Conservation (phyloP, 2,888 invertebrate species). For the Portevinia maculata region DNA sequence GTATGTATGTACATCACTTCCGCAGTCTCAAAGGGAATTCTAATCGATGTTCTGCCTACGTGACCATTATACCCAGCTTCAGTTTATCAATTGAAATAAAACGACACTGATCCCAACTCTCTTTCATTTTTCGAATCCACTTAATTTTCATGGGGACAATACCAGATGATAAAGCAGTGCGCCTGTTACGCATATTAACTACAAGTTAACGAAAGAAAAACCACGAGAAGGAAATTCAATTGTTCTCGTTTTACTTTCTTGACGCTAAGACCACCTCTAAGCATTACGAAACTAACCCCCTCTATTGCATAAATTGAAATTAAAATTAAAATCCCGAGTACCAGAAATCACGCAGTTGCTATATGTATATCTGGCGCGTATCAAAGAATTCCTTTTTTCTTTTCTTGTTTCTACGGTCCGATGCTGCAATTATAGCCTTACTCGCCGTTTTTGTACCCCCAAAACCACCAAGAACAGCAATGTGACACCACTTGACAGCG, state of each 20-base stretch:
- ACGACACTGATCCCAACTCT: not conserved
- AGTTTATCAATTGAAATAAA: not conserved
- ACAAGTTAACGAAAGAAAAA: not conserved
- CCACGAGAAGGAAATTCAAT: not conserved
- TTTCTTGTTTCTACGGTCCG: slow-evolving; percentile 11
- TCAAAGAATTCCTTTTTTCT: slow-evolving; percentile 17
- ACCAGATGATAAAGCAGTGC: not conserved
- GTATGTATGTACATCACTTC: too few species aligned
- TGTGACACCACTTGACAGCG: slow-evolving; percentile 63
- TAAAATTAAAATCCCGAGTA: slow-evolving; percentile 68
- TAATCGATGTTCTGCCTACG: not conserved
- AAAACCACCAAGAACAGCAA: slow-evolving; percentile 30
- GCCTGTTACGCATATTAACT: slow-evolving; percentile 8
- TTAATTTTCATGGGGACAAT: not conserved
- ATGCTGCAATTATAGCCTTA: slow-evolving; percentile 47
- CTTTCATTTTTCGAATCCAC: slow-evolving; percentile 3
- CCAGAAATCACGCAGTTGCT: slow-evolving; percentile 53
- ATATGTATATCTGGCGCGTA: slow-evolving; percentile 17
- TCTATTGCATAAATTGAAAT: slow-evolving; percentile 58
- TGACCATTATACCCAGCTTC: not conserved
- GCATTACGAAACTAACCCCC: not conserved
- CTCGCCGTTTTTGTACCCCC: slow-evolving; percentile 28
- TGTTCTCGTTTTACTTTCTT: not conserved
- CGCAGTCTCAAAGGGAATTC: not conserved
- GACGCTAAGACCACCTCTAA: not conserved